Evolutionary conservation across 2,888 invertebrate genomes (phyloP).

Genomic region (Minunthozetes semirufus): DNA sequence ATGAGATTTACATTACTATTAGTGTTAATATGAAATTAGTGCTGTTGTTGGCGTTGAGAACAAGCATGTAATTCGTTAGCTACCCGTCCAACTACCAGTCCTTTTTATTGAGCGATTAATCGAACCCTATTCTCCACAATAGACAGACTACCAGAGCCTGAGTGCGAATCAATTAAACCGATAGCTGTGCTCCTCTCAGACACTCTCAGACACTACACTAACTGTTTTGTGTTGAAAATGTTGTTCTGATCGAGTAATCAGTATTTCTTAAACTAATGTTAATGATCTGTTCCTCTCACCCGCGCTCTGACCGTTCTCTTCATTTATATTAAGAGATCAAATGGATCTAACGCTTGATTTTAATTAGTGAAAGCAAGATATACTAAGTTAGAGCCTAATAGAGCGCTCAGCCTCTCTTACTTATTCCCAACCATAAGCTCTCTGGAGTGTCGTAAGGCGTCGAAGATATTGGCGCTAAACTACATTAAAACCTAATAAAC

Average conservation of each 20-base stretch:
- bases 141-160: background rate
- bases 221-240: background rate
- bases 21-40: constrained; percentile 24
- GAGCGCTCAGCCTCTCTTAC: background rate
- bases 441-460: background rate
- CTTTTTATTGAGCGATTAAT: constrained; percentile 19
- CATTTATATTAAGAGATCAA: constrained; percentile 20
- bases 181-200: background rate
- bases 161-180: background rate
- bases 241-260: background rate
- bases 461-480: background rate
- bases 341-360: constrained; percentile 16
- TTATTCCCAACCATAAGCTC: constrained; percentile 4
- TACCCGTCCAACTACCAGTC: background rate
- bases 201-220: background rate
- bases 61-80: background rate
- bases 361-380: constrained; percentile 7
- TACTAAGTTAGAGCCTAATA: constrained; percentile 3
- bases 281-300: background rate
- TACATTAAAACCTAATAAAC: background rate
- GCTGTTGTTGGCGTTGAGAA: background rate
- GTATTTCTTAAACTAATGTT: constrained; percentile 19
- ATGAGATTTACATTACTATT: constrained; percentile 24
- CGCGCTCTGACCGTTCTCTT: background rate
- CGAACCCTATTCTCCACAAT: background rate